Base-by-base conservation (phyloP, 2,113 vertebrate genomes). In the Alaudala cheleensis region DNA sequence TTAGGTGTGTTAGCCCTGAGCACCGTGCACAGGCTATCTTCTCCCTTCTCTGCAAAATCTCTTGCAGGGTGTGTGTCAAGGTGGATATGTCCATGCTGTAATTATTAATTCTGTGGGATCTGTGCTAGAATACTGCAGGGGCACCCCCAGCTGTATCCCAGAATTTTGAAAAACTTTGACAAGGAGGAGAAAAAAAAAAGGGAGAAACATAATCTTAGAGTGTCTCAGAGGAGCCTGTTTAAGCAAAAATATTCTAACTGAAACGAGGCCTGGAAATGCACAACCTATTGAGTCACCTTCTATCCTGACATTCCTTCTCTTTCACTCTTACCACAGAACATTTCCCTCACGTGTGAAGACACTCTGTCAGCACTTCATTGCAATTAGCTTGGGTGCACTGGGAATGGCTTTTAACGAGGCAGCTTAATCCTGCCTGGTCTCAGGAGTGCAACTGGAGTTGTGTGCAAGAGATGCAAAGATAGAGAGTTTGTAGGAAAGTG, bases 51-150 rank as follows among this genome's bases (percentile, higher is more conserved):
- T 1, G 1, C 15, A 16, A 12, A 65, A 70, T 23, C 16, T 58
- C 7, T 58, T 20, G 19, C 25, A 62, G 24, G 11, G 20, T 0
- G 0, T 23, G 25, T 17, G 49, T 42, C 2, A 2, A 45, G 45
- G n/a, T 60, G 37, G 33, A 12, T 65, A 5, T 33, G 6, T 64
- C 57, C 16, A 25, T 9, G 16, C 34, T 61, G n/a, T n/a, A 49
- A 40, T 34, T 53, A 15, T 86, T 61, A 26, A 31, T 70, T 86
- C 50, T 50, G 18, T 56, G 34, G 37, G 25, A 37, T 34, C 15
- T 1, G 4, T 71, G 73, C 61, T 9, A 19, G 47, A 72, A 47
- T 28, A 47, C 33, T 79, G 37, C 14, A 29, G 0, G 2, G 29
- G 2, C 0, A 0, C 29, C 34, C 84, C 34, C 22, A 42, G 26